A percentile compares a stretch with the other conserved stretches of the same genome.
phyloP scores from a whole-genome alignment of 2,797 vertebrate genomes.

The Lutjanus campechanus region DNA sequence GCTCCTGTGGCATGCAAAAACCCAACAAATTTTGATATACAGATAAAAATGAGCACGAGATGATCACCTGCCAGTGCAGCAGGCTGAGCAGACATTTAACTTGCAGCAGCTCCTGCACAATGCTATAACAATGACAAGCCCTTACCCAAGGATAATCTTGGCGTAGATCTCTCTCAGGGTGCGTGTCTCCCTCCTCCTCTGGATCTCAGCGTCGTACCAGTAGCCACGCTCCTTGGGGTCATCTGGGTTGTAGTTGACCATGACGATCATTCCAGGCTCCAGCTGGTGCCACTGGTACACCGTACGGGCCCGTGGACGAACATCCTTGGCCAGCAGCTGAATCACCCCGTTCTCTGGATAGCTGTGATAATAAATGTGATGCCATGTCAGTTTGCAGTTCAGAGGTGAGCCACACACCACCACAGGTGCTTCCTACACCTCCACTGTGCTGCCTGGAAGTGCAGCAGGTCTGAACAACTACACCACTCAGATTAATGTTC shows the following conservation, averaged over 20 bases:
- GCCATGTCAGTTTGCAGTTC: conserved; percentile 21
- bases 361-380: conserved; percentile 72
- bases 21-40: background rate
- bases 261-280: conserved; percentile 92
- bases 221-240: conserved; percentile 95
- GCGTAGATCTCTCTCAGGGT: conserved; percentile 90
- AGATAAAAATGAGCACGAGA: conserved; percentile 13
- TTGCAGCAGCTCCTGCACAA: background rate
- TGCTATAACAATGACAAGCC: background rate
- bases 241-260: conserved; percentile 97
- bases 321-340: conserved; percentile 87
- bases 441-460: background rate
- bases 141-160: conserved; percentile 93
- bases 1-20: conserved; percentile 10
- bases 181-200: conserved; percentile 91
- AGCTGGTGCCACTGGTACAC: conserved; percentile 94
- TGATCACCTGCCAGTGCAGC: background rate
- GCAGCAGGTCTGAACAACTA: background rate
- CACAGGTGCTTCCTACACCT: conserved; percentile 46
- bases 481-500: conserved; percentile 21
- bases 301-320: conserved; percentile 92
- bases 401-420: conserved; percentile 28
- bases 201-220: conserved; percentile 97
- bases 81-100: background rate
- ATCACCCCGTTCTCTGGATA: conserved; percentile 96